Conservation (phyloP, 2,113 vertebrate genomes). For the Amblyopsis rosae region DNA sequence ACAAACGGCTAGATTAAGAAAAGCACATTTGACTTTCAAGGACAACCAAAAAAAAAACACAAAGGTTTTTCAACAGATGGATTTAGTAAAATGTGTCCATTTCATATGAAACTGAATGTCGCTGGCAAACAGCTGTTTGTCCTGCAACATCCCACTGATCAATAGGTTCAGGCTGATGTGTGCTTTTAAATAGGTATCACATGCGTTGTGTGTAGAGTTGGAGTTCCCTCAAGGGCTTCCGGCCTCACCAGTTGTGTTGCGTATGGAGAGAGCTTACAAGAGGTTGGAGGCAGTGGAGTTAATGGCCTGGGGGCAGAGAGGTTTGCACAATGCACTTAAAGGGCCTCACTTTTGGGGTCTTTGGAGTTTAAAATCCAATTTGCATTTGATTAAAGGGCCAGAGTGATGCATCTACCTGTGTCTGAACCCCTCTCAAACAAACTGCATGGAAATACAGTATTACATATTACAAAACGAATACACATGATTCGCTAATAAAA, state of each 20-base stretch:
- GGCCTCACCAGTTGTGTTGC: not conserved
- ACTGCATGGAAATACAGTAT: conserved; percentile 11
- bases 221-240: conserved; percentile 32
- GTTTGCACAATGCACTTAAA: conserved; percentile 22
- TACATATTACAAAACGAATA: conserved; percentile 17
- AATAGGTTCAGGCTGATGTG: conserved; percentile 33
- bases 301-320: conserved; percentile 29
- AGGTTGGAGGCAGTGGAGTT: conserved; percentile 13
- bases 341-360: conserved; percentile 37
- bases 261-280: conserved; percentile 18
- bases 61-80: too few relatives aligned
- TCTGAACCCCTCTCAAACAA: conserved; percentile 21
- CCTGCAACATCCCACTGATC: conserved; percentile 23
- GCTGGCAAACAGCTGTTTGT: too few relatives aligned
- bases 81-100: too few relatives aligned
- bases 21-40: conserved; percentile 8
- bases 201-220: conserved; percentile 13
- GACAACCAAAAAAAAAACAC: too few relatives aligned
- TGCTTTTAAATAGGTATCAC: not conserved
- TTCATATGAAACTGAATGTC: too few relatives aligned
- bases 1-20: conserved; percentile 15
- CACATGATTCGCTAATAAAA: conserved; percentile 30
- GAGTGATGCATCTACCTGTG: conserved; percentile 2
- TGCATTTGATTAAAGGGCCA: conserved; percentile 42
- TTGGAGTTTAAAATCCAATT: conserved; percentile 44